A percentile compares a stretch with the other conserved stretches of the same genome.
These are phyloP conservation scores for Lacerta bilineata DNA, from an alignment of 2,797 vertebrate species.

Conservation along the genomic window DNA sequence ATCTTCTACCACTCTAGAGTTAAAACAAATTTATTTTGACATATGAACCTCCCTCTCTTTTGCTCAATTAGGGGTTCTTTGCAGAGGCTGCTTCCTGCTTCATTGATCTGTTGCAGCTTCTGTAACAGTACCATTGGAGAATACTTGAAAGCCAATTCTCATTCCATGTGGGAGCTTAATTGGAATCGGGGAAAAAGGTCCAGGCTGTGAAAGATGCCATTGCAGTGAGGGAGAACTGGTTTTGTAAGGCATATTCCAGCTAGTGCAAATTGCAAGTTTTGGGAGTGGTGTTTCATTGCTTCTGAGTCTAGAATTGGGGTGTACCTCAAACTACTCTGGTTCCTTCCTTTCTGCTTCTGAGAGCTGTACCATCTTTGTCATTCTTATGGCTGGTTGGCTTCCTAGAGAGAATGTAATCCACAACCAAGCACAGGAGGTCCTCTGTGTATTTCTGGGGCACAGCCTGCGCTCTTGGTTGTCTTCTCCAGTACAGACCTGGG, in stretches of 20 bases:
- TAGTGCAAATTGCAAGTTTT: neutral
- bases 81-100: conserved; percentile 44
- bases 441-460: neutral
- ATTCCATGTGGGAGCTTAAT: neutral
- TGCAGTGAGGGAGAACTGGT: fast-evolving
- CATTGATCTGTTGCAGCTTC: fast-evolving
- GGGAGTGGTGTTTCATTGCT: neutral
- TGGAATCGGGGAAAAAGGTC: neutral
- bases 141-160: conserved; percentile 9
- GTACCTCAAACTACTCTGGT: neutral
- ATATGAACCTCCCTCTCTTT: neutral
- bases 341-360: neutral
- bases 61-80: neutral
- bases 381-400: neutral
- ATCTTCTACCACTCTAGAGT: neutral
- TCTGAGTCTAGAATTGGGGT: neutral
- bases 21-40: neutral
- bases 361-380: neutral
- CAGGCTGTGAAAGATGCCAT: neutral
- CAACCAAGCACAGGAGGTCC: neutral
- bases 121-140: neutral
- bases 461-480: neutral
- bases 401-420: neutral
- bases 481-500: neutral
- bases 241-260: neutral